A percentile compares a stretch with the other conserved stretches of the same genome.
These are phyloP conservation scores for Allacma fusca DNA, from an alignment of 2,888 invertebrate genomes.

Conservation along the genomic window DNA sequence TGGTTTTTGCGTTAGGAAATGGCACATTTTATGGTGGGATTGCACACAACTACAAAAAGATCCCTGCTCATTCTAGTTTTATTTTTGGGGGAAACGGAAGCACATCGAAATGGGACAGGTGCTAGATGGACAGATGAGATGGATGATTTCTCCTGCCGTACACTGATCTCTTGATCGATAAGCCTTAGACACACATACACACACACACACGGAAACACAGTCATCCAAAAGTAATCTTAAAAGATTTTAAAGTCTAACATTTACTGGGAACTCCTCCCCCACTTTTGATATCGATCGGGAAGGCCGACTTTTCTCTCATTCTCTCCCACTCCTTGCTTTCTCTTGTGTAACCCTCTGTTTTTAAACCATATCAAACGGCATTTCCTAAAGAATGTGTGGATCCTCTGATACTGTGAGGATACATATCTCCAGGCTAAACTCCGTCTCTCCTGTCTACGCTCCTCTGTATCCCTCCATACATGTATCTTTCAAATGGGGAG, in stretches of 20 bases:
- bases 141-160: conserved; percentile 39
- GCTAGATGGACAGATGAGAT: conserved; percentile 43
- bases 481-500: too few relatives aligned
- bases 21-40: too few relatives aligned
- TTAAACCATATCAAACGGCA: conserved; percentile 1
- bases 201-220: neutral
- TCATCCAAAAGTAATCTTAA: conserved; percentile 36
- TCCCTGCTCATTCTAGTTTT: too few relatives aligned
- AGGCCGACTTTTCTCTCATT: conserved; percentile 27
- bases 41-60: too few relatives aligned
- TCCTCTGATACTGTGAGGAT: too few relatives aligned
- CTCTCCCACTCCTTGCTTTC: conserved; percentile 15
- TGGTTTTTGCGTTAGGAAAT: too few relatives aligned
- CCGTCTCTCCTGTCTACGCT: neutral
- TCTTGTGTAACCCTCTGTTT: conserved; percentile 1
- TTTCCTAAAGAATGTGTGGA: neutral
- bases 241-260: conserved; percentile 40
- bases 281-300: conserved; percentile 41
- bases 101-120: conserved; percentile 41
- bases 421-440: neutral
- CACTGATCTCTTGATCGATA: conserved; percentile 47
- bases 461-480: neutral
- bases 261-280: conserved; percentile 36
- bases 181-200: neutral
- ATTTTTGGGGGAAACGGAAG: neutral